A percentile compares a stretch with the other conserved stretches of the same genome.
Evolutionary conservation across 2,888 invertebrate genomes (phyloP).

Genomic region (Acrocyrtus sp.): DNA sequence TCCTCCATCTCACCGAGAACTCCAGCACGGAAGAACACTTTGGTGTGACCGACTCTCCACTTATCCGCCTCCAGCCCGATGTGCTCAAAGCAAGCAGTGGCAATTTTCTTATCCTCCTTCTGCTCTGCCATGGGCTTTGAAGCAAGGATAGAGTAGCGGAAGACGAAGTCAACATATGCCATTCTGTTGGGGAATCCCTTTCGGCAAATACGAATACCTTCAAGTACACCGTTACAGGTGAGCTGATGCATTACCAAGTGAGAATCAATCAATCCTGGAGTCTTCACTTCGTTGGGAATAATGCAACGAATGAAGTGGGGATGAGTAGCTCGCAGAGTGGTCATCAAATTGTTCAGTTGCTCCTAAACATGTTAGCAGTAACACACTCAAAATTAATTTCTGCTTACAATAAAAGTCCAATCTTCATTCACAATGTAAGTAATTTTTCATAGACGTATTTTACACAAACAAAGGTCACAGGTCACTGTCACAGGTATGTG

Average conservation of each 20-base stretch:
- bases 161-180: conserved; percentile 93
- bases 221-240: conserved; percentile 99
- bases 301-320: conserved; percentile 99
- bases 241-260: conserved; percentile 99
- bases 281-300: conserved; percentile 98
- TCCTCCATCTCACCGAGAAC: conserved; percentile 71
- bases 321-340: conserved; percentile 93
- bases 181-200: conserved; percentile 99
- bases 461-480: too few species aligned
- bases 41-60: conserved; percentile 98
- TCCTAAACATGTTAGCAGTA: conserved; percentile 76
- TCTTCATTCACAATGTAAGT: not conserved
- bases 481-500: too few species aligned
- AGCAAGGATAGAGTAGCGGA: conserved; percentile 94
- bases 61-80: conserved; percentile 90
- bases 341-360: conserved; percentile 98
- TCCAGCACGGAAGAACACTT: conserved; percentile 74
- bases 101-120: conserved; percentile 84
- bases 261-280: conserved; percentile 96
- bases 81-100: conserved; percentile 86
- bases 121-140: conserved; percentile 90
- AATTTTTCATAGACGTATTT: not conserved
- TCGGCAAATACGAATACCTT: conserved; percentile 99
- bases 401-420: not conserved
- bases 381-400: not conserved